Evolutionary conservation across 2,113 vertebrate genomes (phyloP).

Genomic region (Lontra canadensis): DNA sequence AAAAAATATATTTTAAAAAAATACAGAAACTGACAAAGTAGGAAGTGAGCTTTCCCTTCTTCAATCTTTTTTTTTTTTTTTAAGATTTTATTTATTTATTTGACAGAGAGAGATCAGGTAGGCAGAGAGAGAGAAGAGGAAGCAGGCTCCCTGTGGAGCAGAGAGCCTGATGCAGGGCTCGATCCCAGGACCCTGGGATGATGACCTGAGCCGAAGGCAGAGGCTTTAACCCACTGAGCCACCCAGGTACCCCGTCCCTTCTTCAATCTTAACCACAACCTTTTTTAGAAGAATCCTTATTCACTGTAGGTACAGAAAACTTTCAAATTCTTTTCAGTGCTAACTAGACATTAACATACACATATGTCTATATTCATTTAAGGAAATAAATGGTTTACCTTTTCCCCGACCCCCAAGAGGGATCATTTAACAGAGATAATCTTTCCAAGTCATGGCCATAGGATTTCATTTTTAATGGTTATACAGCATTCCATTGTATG

Average conservation of each 20-base stretch:
- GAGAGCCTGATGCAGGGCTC: no score
- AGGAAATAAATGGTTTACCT: not conserved
- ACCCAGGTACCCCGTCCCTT: not conserved
- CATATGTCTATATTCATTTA: not conserved
- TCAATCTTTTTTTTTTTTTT: not conserved
- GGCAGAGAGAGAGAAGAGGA: no score
- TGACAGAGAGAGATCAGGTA: no score
- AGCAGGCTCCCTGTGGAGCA: no score
- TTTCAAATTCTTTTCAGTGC: not conserved
- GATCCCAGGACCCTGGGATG: no score
- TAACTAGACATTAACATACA: not conserved
- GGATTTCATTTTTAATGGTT: not conserved
- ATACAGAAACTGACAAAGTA: not conserved
- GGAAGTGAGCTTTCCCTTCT: not conserved
- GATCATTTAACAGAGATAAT: not conserved
- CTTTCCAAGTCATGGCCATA: not conserved
- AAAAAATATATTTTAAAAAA: not conserved
- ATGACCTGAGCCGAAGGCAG: no score
- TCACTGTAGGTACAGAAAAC: not conserved
- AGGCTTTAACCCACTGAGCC: no score
- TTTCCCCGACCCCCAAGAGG: accelerated
- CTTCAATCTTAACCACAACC: not conserved
- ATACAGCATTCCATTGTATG: not conserved
- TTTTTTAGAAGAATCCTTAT: not conserved
- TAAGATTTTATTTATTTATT: no score